These are phyloP conservation scores for Cyrtodaria siliqua DNA, from an alignment of 2,888 invertebrate genomes.

Conservation along the genomic window DNA sequence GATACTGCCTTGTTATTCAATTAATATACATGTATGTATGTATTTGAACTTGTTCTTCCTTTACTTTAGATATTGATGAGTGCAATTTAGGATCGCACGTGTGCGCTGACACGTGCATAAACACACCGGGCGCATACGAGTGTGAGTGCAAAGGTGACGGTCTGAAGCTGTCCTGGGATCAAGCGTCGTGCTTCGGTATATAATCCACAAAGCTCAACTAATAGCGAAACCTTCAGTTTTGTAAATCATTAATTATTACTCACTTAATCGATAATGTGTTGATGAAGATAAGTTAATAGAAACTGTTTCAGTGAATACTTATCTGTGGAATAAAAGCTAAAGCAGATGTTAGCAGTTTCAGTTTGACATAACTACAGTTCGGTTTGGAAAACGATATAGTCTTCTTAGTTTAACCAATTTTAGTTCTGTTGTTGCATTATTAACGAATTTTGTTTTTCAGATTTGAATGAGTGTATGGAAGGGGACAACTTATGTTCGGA, in stretches of 20 bases:
- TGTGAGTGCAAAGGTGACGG: slow-evolving; percentile 70
- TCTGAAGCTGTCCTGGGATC: slow-evolving; percentile 70
- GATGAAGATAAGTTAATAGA: no score
- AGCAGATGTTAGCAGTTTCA: no score
- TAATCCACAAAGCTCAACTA: no score
- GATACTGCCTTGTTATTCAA: background rate
- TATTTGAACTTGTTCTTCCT: background rate
- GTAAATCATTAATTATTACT: no score
- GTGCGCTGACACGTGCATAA: slow-evolving; percentile 76
- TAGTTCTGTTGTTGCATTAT: background rate
- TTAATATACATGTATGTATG: background rate
- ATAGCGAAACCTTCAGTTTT: no score
- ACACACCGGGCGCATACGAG: slow-evolving; percentile 72
- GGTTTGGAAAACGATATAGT: no score
- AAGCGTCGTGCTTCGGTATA: slow-evolving; percentile 60
- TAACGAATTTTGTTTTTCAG: no score
- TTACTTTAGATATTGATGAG: slow-evolving; percentile 59
- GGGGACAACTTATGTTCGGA: slow-evolving; percentile 74
- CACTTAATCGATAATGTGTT: no score
- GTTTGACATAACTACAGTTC: no score
- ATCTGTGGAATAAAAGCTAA: no score
- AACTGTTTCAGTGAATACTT: no score
- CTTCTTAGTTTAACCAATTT: background rate
- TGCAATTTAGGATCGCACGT: slow-evolving; percentile 54
- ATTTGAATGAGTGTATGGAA: slow-evolving; percentile 81